Evolutionary conservation across 2,888 invertebrate genomes (phyloP).

Genomic region (Sphaerophoria rueppellii): DNA sequence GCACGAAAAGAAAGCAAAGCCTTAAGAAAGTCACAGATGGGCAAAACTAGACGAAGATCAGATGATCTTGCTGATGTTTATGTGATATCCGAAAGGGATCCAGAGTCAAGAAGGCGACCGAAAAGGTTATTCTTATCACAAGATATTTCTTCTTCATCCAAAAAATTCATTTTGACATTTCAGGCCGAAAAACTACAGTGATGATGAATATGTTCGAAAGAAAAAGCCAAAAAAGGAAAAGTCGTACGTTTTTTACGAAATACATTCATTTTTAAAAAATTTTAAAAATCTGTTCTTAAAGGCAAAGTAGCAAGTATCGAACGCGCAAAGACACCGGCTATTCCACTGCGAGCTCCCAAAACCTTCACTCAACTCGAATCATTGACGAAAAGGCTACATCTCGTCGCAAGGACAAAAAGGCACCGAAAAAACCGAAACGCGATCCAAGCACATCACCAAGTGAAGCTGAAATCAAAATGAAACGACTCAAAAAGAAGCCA

Average conservation of each 20-base stretch:
- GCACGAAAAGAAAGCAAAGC: conserved; percentile 79
- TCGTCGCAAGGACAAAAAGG: conserved; percentile 80
- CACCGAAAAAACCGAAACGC: conserved; percentile 77
- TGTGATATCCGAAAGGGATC: conserved; percentile 83
- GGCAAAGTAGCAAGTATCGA: conserved; percentile 77
- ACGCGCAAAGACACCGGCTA: conserved; percentile 86
- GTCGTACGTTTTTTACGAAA: conserved; percentile 59
- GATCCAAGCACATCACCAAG: conserved; percentile 78
- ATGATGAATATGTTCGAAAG: conserved; percentile 78
- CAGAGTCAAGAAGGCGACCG: conserved; percentile 78
- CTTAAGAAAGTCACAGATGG: conserved; percentile 76
- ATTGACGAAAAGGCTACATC: conserved; percentile 76
- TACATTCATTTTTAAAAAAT: neutral
- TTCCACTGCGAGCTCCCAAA: conserved; percentile 87
- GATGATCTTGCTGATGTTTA: conserved; percentile 83
- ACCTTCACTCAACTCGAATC: conserved; percentile 81
- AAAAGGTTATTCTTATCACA: conserved; percentile 75
- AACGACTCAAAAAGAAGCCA: conserved; percentile 77
- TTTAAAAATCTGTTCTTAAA: conserved; percentile 2
- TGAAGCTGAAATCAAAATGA: conserved; percentile 78
- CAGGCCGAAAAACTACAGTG: conserved; percentile 78
- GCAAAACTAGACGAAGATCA: conserved; percentile 77
- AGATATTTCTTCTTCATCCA: no score
- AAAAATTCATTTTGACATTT: neutral
- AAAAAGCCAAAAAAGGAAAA: conserved; percentile 79